Base-by-base conservation (phyloP, 2,797 vertebrate species). In the Arrhamphus sclerolepis region DNA sequence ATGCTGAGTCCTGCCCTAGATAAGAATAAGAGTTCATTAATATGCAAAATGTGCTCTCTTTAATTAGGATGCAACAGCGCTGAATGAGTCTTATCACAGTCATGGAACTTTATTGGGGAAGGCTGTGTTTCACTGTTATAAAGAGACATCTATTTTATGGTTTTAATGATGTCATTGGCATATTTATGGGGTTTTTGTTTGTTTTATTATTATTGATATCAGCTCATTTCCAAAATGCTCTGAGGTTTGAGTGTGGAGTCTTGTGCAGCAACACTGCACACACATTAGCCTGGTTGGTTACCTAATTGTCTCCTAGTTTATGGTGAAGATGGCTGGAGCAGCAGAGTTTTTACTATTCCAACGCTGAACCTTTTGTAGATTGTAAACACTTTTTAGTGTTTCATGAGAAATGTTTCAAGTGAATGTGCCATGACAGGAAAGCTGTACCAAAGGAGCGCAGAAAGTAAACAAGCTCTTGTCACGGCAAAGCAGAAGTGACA, bases 401-500 rank as follows among this genome's bases (percentile, higher is more conserved):
- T 65, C n/a, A 56, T 43, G 41, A 51, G 28, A 76, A 56, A 59
- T 0, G 17, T 51, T 42, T 46, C 21, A 49, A 31, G 14, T 70
- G 26, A 56, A 46, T 41, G 39, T 40, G 29, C 10, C 13, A 22
- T 38, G 5, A 29, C 47, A 62, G 46, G 29, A 43, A 60, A 39
- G 53, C 59, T 50, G 51, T 20, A 54, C 31, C 48, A 3, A 39
- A 28, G 28, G 46, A 60, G 56, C 20, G 46, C 53, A 59, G 60
- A 68, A 40, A 24, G 62, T 68, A 80, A 85, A 84, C 80, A 68
- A 78, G 59, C 56, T 75, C 61, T 58, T 73, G 66, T 84, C 73
- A 56, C 22, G 55, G 56, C 47, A 55, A 79, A 89, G 66, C 65
- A 74, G 56, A 78, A 78, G 73, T 76, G 79, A 86, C 84, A 84